These are phyloP conservation scores for Archivesica marissinica DNA, from an alignment of 1,140 invertebrate genomes.

Conservation along the genomic window DNA sequence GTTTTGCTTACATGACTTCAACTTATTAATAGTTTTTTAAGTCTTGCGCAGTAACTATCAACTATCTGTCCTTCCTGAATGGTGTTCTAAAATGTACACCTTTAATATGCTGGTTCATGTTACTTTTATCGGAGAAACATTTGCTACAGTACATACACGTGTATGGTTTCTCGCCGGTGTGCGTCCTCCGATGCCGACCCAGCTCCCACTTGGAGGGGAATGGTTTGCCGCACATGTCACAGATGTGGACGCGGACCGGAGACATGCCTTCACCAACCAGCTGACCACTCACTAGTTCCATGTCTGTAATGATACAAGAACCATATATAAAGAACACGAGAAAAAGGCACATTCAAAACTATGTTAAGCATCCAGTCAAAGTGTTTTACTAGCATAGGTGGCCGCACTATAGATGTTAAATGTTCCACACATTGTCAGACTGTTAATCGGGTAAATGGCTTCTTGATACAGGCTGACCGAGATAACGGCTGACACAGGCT, in stretches of 20 bases:
- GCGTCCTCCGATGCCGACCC: conserved; percentile 32
- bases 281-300: background rate
- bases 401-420: too few species aligned
- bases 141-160: conserved; percentile 28
- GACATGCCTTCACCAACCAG: background rate
- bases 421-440: too few species aligned
- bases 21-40: too few species aligned
- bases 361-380: too few species aligned
- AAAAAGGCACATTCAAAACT: too few species aligned
- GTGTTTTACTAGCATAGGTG: too few species aligned
- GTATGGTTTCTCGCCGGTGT: conserved; percentile 58
- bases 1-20: too few species aligned
- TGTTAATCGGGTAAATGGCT: too few species aligned
- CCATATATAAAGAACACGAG: too few species aligned
- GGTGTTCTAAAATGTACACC: conserved; percentile 37
- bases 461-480: too few species aligned
- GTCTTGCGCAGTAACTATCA: too few species aligned
- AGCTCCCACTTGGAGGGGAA: conserved; percentile 57
- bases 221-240: conserved; percentile 37
- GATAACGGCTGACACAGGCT: too few species aligned
- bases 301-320: background rate
- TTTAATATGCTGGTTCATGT: conserved; percentile 59
- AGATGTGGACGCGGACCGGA: conserved; percentile 19
- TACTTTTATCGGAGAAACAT: conserved; percentile 48
- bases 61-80: conserved; percentile 8